These are phyloP conservation scores for Bombus picipes DNA, from an alignment of 1,140 invertebrate species.

Conservation along the genomic window DNA sequence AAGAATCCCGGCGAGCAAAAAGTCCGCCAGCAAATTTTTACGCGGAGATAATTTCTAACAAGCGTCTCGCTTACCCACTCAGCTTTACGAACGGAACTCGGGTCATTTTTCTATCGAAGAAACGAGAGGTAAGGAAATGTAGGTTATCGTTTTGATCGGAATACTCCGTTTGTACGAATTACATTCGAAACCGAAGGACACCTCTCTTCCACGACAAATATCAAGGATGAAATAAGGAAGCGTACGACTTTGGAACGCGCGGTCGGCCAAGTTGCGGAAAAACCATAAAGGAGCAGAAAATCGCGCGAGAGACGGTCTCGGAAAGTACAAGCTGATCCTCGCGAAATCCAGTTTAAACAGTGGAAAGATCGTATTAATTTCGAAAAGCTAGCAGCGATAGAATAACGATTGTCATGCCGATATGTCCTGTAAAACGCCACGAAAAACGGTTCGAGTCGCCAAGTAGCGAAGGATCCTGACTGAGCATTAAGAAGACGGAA, in stretches of 20 bases:
- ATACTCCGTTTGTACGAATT: neutral
- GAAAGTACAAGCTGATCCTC: neutral
- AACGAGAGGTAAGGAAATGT: neutral
- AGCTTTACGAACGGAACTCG: neutral
- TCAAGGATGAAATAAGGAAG: conserved; percentile 18
- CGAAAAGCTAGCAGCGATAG: neutral
- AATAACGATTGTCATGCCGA: neutral
- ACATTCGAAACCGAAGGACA: neutral
- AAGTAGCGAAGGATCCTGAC: neutral
- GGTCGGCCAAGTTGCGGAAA: neutral
- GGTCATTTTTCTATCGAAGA: neutral
- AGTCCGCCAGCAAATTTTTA: conserved; percentile 15
- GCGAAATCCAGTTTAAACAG: too few species aligned
- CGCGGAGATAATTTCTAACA: conserved; percentile 8
- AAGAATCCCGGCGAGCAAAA: conserved; percentile 6
- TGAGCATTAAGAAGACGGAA: neutral
- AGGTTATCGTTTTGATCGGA: neutral
- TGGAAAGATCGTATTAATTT: neutral
- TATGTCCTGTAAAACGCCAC: neutral
- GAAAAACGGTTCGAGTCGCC: neutral
- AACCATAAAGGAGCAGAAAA: conserved; percentile 10
- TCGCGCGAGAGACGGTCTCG: too few species aligned
- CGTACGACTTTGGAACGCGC: conserved; percentile 6
- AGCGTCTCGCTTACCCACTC: neutral
- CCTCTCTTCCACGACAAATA: neutral